Conservation (phyloP, 2,797 vertebrate genomes). For the Mycteria americana region DNA sequence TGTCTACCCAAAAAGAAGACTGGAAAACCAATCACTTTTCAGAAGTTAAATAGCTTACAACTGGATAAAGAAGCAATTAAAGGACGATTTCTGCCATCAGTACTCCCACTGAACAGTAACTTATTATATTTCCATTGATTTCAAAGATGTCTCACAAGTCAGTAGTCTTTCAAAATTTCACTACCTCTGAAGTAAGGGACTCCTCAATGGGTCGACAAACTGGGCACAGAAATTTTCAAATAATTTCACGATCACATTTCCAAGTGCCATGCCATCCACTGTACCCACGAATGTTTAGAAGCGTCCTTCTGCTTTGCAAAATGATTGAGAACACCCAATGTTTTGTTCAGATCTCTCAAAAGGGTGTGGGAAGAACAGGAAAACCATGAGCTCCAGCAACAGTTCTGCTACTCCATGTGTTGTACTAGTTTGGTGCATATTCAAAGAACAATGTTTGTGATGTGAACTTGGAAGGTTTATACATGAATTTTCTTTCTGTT, state of each 20-base stretch:
- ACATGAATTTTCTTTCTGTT: background rate
- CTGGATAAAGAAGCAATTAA: background rate
- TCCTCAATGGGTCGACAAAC: background rate
- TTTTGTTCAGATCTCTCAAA: slow-evolving; percentile 36
- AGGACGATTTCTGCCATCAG: background rate
- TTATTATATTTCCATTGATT: background rate
- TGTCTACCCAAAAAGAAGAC: background rate
- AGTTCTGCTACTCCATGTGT: slow-evolving; percentile 15
- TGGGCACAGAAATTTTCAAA: background rate
- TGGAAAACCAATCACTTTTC: background rate
- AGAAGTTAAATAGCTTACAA: background rate
- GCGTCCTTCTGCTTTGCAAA: slow-evolving; percentile 10
- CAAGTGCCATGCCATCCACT: background rate
- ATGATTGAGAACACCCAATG: background rate
- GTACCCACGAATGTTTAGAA: background rate
- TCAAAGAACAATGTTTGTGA: slow-evolving; percentile 32
- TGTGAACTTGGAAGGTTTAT: slow-evolving; percentile 21
- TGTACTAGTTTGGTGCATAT: background rate
- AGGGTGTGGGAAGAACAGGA: background rate
- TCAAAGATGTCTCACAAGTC: background rate
- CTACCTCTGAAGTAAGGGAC: background rate
- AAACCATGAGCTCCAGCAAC: slow-evolving; percentile 32
- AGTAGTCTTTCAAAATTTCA: background rate
- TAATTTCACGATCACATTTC: background rate
- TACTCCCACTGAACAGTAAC: background rate